Conservation (phyloP, 1,140 invertebrate genomes). For the Carposina sasakii region DNA sequence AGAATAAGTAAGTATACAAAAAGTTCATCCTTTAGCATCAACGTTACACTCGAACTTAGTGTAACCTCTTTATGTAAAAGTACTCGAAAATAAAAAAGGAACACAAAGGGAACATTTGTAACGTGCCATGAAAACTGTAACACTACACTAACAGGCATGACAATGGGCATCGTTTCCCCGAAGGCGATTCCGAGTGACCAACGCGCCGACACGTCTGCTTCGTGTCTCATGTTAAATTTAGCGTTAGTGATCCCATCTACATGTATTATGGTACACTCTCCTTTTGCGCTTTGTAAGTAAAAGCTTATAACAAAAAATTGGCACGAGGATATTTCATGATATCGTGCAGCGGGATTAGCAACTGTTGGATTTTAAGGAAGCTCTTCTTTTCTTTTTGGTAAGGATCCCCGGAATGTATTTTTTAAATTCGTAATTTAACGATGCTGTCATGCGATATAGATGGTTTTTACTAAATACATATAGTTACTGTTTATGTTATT, state of each 20-base stretch:
- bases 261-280: conserved; percentile 19
- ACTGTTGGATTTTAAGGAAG: too few relatives aligned
- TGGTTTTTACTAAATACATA: too few relatives aligned
- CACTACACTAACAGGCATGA: conserved; percentile 61
- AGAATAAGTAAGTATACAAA: too few relatives aligned
- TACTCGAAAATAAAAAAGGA: conserved; percentile 19
- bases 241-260: conserved; percentile 62
- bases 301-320: conserved; percentile 23
- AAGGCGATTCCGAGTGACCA: conserved; percentile 38
- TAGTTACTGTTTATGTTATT: too few relatives aligned
- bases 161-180: conserved; percentile 61
- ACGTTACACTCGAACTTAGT: too few relatives aligned
- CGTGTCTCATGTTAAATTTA: conserved; percentile 58
- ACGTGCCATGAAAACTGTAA: conserved; percentile 60
- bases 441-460: too few relatives aligned
- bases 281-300: conserved; percentile 43
- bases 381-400: too few relatives aligned
- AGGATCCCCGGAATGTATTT: too few relatives aligned
- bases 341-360: background rate
- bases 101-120: conserved; percentile 57
- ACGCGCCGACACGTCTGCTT: conserved; percentile 39
- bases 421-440: too few relatives aligned
- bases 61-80: too few relatives aligned
- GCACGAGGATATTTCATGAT: background rate
- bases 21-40: too few relatives aligned